Percentiles rank a stretch among this genome's conserved stretches.
Conservation (phyloP, 2,113 vertebrate species). For the Polypterus bichir region DNA sequence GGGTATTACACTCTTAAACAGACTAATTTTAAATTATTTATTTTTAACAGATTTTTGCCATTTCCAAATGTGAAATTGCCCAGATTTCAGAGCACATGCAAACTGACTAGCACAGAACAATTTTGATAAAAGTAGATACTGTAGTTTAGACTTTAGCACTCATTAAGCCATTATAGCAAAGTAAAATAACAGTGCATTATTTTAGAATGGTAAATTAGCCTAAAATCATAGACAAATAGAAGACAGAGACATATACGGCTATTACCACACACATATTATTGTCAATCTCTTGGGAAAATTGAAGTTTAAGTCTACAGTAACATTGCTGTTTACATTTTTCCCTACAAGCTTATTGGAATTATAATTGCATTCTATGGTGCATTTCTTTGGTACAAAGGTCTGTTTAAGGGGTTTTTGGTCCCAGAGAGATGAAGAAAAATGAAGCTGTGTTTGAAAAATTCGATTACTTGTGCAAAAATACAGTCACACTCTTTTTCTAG, state of each 20-base stretch:
- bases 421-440: constrained; percentile 64
- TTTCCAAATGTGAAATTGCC: too few species aligned
- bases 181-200: neutral
- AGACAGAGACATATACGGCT: constrained; percentile 1
- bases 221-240: neutral
- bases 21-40: too few species aligned
- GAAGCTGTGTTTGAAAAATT: constrained; percentile 55
- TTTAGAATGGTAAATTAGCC: neutral
- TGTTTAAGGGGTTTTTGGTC: constrained; percentile 57
- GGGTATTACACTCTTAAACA: too few species aligned
- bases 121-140: too few species aligned
- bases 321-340: constrained; percentile 54
- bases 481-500: constrained; percentile 38
- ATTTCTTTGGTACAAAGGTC: constrained; percentile 46
- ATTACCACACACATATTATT: constrained; percentile 58
- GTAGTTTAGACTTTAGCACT: too few species aligned
- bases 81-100: too few species aligned
- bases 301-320: constrained; percentile 32
- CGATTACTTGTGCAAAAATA: constrained; percentile 61
- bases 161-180: neutral
- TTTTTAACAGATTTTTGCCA: too few species aligned
- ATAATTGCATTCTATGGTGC: constrained; percentile 52
- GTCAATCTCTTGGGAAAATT: constrained; percentile 40
- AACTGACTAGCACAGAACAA: too few species aligned
- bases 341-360: constrained; percentile 50